Conservation (phyloP, 2,113 vertebrate species). For the Columba livia region DNA sequence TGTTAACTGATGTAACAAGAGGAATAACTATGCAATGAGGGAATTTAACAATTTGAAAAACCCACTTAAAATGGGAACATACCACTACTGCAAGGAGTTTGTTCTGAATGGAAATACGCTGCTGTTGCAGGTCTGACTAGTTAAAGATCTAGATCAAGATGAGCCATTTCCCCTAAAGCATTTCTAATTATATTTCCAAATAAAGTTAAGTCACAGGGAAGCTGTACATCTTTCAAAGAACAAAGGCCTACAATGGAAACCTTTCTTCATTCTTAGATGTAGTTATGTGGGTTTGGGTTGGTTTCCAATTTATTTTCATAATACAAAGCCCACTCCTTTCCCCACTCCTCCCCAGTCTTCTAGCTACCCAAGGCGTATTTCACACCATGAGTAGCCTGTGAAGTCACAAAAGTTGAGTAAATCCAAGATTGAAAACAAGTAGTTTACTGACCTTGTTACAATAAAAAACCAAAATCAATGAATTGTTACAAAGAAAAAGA, state of each 20-base stretch:
- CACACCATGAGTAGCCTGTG: accelerated
- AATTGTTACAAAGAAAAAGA: accelerated
- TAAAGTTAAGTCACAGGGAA: accelerated
- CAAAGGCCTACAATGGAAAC: accelerated
- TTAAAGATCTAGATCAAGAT: accelerated
- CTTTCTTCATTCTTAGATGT: accelerated
- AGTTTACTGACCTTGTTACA: accelerated
- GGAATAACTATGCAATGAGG: accelerated
- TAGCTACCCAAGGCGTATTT: too few relatives aligned
- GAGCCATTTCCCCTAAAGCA: accelerated
- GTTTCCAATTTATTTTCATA: accelerated
- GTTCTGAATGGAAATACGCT: background rate
- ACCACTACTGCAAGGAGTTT: accelerated
- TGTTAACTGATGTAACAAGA: background rate
- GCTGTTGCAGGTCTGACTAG: accelerated
- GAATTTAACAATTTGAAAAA: accelerated
- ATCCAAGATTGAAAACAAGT: accelerated
- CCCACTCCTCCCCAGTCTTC: accelerated
- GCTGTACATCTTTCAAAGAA: accelerated
- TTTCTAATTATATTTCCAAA: background rate
- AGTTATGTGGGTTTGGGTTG: accelerated
- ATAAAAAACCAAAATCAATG: accelerated
- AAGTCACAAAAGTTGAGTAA: accelerated
- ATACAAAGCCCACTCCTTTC: accelerated
- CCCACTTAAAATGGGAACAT: accelerated